A percentile compares a stretch with the other conserved stretches of the same genome.
Conservation (phyloP, 2,797 vertebrate genomes). For the Cichlasoma orientale region DNA sequence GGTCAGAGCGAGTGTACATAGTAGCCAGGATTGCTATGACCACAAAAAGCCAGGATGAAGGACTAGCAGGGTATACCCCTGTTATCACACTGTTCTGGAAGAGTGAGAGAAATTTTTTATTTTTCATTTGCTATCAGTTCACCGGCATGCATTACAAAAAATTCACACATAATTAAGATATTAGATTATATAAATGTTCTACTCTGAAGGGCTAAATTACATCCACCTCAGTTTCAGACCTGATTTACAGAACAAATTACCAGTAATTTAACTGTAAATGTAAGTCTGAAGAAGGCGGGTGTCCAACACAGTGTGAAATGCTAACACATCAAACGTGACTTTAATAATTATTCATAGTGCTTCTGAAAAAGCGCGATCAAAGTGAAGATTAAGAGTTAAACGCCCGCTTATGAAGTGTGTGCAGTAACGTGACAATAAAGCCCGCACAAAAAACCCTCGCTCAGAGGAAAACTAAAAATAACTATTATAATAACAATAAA, state of each 20-base stretch:
- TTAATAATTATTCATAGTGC: background rate
- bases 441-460: background rate
- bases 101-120: background rate
- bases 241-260: background rate
- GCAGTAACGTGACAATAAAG: background rate
- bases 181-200: background rate
- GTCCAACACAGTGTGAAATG: background rate
- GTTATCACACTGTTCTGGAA: constrained; percentile 88
- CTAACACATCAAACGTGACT: background rate
- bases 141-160: background rate
- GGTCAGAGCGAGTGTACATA: constrained; percentile 90
- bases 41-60: constrained; percentile 92
- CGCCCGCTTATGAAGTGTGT: background rate
- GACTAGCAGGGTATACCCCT: constrained; percentile 89
- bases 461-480: background rate
- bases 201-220: background rate
- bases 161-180: background rate
- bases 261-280: background rate
- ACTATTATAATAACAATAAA: background rate
- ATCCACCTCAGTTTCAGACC: background rate
- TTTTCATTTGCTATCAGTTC: constrained; percentile 1
- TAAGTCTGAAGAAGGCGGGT: background rate
- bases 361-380: background rate
- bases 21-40: constrained; percentile 90
- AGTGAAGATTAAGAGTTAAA: background rate